Evolutionary conservation across 1,140 invertebrate species (phyloP), one percentile per base, ranked within the genome.

Genomic region (Drosophila tristis): DNA sequence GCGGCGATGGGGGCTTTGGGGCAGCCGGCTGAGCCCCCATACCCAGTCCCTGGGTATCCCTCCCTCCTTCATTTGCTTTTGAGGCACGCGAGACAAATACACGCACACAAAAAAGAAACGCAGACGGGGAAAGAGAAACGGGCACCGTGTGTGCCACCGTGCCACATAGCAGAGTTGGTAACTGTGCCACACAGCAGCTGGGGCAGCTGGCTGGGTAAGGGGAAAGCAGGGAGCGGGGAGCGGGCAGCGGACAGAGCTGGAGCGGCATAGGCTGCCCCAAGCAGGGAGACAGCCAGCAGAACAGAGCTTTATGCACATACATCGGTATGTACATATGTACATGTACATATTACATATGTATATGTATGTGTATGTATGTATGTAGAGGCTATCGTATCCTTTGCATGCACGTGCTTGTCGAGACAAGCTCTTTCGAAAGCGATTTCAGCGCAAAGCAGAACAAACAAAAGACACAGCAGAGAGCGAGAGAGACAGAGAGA

Each of bases 341-440:
- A 16, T 35, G 16, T 43, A 39, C 9, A 55, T 20, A 4, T 25
- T 25, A 25, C 23, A 54, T 43, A 49, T 62, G 26, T 72, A 60
- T 72, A 50, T 51, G 35, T 51, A 54, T 43, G 44, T 62, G 26
- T 72, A 60, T 72, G 56, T 51, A 43, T 51, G 55, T 73, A 45
- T 67, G 39, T 54, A 54, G 39, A 54, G 51, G 35, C 26, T 29
- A 29, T 29, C 50, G 51, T 73, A 29, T 64, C 63, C 63, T 81
- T 65, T 74, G 81, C 82, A 61, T 87, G 82, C 82, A 86, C 82
- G 82, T 86, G 81, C 78, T 87, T 56, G 45, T 57, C 68, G 65
- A 60, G 62, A 54, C 71, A 65, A 54, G 60, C 53, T 31, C 53
- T 57, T 70, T 39, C 72, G 60, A 80, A 72, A 85, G 71, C 56